These are phyloP conservation scores for Hypanus sabinus DNA, from an alignment of 2,113 vertebrate genomes.

Conservation along the genomic window DNA sequence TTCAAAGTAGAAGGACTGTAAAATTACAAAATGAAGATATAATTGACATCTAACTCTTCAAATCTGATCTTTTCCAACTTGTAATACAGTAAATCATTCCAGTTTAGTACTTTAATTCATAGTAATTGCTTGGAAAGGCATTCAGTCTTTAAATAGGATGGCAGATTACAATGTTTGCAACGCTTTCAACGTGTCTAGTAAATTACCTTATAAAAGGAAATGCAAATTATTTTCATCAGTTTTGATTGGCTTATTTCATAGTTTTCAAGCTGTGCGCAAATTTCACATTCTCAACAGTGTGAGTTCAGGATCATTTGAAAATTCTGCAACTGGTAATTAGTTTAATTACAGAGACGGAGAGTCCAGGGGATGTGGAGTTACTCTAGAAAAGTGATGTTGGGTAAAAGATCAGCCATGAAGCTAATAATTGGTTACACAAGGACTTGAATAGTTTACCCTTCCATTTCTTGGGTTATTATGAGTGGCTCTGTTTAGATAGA, in stretches of 20 bases:
- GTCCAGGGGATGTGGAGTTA: too few relatives aligned
- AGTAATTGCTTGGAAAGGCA: background rate
- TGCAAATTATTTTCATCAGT: background rate
- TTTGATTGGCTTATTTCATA: conserved; percentile 16
- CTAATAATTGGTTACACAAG: conserved; percentile 40
- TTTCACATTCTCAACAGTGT: conserved; percentile 46
- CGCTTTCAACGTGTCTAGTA: background rate
- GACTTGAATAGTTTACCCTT: too few relatives aligned
- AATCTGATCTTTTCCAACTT: background rate
- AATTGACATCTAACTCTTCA: conserved; percentile 1
- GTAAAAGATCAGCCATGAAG: conserved; percentile 42
- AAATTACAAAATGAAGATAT: background rate
- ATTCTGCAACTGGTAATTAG: conserved; percentile 52
- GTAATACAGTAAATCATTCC: background rate
- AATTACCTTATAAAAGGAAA: background rate
- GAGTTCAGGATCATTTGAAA: conserved; percentile 50
- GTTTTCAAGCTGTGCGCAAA: conserved; percentile 38
- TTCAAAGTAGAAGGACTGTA: background rate
- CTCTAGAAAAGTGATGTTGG: conserved; percentile 38
- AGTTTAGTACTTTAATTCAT: conserved; percentile 14
- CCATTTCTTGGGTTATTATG: background rate
- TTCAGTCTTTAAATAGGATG: background rate
- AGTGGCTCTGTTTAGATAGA: background rate
- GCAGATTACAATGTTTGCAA: background rate
- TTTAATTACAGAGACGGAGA: conserved; percentile 41